phyloP scores from a whole-genome alignment of 2,888 invertebrate species.

The Conistra vaccinii region DNA sequence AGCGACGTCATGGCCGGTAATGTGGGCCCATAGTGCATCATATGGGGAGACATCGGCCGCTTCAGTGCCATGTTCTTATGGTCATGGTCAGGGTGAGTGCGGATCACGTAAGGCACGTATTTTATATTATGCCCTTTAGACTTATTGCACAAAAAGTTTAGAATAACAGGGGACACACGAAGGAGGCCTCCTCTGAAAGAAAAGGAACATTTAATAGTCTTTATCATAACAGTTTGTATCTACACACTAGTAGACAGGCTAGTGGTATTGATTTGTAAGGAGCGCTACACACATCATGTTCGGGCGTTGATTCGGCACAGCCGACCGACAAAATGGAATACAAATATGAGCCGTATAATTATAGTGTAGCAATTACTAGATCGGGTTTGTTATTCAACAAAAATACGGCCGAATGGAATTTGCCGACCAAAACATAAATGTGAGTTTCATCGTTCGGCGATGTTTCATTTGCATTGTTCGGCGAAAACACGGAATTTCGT shows the following conservation, averaged over 20 bases:
- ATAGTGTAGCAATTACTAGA: background rate
- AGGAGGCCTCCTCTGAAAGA: constrained; percentile 44
- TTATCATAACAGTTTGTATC: background rate
- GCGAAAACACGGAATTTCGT: too few species aligned
- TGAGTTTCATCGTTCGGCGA: background rate
- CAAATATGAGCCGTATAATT: background rate
- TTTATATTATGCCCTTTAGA: constrained; percentile 65
- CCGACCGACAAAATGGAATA: background rate
- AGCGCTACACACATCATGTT: background rate
- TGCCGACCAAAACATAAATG: background rate
- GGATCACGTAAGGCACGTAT: constrained; percentile 72
- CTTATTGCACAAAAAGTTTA: constrained; percentile 1
- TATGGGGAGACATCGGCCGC: constrained; percentile 96
- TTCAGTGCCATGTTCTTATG: constrained; percentile 93
- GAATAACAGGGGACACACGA: constrained; percentile 27
- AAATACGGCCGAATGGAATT: background rate
- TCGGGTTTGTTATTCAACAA: background rate
- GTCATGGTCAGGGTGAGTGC: constrained; percentile 88
- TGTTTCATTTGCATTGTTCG: too few species aligned
- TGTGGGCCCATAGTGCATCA: constrained; percentile 94
- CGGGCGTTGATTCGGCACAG: background rate
- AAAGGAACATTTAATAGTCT: background rate
- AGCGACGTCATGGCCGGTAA: constrained; percentile 95
- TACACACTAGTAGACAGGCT: background rate
- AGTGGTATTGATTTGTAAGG: background rate